Base-by-base conservation (phyloP, 2,113 vertebrate genomes). In the Solenodon paradoxus region DNA sequence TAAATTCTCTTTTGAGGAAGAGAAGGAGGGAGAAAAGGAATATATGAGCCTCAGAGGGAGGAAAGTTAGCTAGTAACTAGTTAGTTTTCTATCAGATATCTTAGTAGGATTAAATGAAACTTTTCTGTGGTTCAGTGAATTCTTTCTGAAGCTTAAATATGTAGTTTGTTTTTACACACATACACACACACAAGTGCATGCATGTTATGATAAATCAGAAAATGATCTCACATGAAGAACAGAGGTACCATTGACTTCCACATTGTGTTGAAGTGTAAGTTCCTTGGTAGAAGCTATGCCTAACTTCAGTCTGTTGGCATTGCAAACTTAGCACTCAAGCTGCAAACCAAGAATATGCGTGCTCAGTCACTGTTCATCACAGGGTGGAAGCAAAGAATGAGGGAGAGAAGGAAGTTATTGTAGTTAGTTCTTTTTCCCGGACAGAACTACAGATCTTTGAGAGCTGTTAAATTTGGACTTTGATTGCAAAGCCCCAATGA, bases 71-170 rank as follows among this genome's bases (percentile, higher is more conserved):
- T 64, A 61, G 5, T 51, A 57, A 72, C 32, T 77, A 85, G 35
- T 47, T 83, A 6, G 3, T 64, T 84, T 94, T 90, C 63, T 28
- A 63, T 71, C 6, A 74, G 38, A 69, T 35, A 5, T 45, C 66
- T 79, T 83, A 72, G 28, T 11, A 87, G 9, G 28, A 77, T 47
- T 72, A 92, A 94, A 85, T 24, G 32, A 66, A 74, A 26, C n/a
- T 53, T 90, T 84, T n/a, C 7, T 20, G 0, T 53, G 24, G 2
- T 30, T 4, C 16, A 42, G 38, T 26, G 35, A 66, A 69, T 61
- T 32, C 0, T 82, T 92, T 63, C 35, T 42, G 19, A 78, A 45
- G 7, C 49, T 75, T 79, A 71, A 9, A 51, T 20, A 71, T 49
- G 9, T 8, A 55, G 6, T 49, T 63, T 96, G 22, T 71, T 85